phyloP scores from a whole-genome alignment of 2,113 vertebrate species.

The Phrynosoma blainvillii region DNA sequence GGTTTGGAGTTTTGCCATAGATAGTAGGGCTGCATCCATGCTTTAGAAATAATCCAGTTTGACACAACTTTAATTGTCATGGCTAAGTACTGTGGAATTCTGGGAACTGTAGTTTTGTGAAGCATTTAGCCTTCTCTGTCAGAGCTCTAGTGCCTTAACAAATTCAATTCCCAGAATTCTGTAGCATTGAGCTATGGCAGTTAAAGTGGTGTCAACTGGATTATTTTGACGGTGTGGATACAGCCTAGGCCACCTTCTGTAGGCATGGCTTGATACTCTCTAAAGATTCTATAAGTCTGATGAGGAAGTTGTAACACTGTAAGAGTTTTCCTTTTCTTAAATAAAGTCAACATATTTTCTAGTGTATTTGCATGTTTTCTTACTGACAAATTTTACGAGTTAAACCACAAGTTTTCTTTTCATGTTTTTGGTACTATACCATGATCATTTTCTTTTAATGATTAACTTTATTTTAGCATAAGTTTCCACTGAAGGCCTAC shows the following conservation, averaged over 20 bases:
- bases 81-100: too few relatives aligned
- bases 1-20: neutral
- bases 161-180: too few relatives aligned
- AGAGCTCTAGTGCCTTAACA: too few relatives aligned
- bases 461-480: conserved; percentile 73
- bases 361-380: neutral
- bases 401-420: neutral
- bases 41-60: too few relatives aligned
- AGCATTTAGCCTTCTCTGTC: too few relatives aligned
- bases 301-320: neutral
- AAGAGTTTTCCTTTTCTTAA: neutral
- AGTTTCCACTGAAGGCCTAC: conserved; percentile 83
- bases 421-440: conserved; percentile 34
- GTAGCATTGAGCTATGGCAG: too few relatives aligned
- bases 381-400: neutral
- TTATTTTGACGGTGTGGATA: too few relatives aligned
- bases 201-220: too few relatives aligned
- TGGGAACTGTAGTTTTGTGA: too few relatives aligned
- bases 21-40: too few relatives aligned
- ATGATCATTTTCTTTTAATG: neutral
- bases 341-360: neutral
- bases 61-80: too few relatives aligned
- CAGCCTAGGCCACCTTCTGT: neutral
- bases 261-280: neutral
- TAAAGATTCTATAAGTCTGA: neutral